Evolutionary conservation across 2,888 invertebrate species (phyloP).

Genomic region (Drosophila birchii): DNA sequence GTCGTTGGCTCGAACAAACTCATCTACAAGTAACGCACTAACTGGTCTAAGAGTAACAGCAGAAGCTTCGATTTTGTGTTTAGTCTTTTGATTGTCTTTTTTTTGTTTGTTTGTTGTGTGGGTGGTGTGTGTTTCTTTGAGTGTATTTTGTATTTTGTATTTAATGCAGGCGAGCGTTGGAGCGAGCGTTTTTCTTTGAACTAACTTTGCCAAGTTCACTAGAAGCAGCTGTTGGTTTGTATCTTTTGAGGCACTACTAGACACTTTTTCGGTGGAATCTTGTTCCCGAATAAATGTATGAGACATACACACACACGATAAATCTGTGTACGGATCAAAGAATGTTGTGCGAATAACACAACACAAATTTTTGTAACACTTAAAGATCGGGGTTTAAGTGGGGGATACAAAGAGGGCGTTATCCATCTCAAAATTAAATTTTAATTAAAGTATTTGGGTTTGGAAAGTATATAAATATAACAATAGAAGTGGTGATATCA

Average conservation of each 20-base stretch:
- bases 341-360: slow-evolving; percentile 45
- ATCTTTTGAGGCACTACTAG: slow-evolving; percentile 28
- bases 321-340: slow-evolving; percentile 33
- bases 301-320: slow-evolving; percentile 33
- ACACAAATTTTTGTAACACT: slow-evolving; percentile 37
- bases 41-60: slow-evolving; percentile 67
- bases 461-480: slow-evolving; percentile 40
- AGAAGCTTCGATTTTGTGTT: slow-evolving; percentile 62
- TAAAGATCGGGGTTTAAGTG: slow-evolving; percentile 33
- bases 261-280: slow-evolving; percentile 18
- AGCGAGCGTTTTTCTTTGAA: slow-evolving; percentile 44
- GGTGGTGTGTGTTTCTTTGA: slow-evolving; percentile 7
- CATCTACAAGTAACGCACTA: slow-evolving; percentile 74
- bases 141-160: slow-evolving; percentile 16
- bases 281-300: slow-evolving; percentile 13
- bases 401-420: slow-evolving; percentile 22
- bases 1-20: slow-evolving; percentile 64
- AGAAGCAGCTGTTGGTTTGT: slow-evolving; percentile 56
- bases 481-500: slow-evolving; percentile 23
- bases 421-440: slow-evolving; percentile 16
- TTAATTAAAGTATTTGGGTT: slow-evolving; percentile 30
- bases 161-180: slow-evolving; percentile 48
- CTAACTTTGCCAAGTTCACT: slow-evolving; percentile 49
- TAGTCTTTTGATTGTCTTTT: slow-evolving; percentile 33
- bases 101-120: slow-evolving; percentile 23